Conservation (phyloP, 1,140 invertebrate species). For the Ylistrum balloti region DNA sequence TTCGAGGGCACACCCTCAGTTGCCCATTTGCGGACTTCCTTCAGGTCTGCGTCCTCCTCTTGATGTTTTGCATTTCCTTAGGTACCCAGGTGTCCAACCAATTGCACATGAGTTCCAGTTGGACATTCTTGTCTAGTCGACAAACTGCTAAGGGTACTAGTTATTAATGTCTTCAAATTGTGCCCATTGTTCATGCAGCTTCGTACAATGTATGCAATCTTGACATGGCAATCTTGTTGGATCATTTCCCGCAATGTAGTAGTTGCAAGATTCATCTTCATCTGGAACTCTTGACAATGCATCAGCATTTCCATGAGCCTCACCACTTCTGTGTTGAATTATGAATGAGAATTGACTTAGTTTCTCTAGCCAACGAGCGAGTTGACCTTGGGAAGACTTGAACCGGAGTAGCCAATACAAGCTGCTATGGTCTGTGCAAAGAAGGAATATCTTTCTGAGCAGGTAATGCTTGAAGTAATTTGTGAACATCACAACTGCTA, state of each 20-base stretch:
- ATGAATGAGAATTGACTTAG: not conserved
- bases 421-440: conserved; percentile 43
- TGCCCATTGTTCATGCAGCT: not conserved
- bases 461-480: conserved; percentile 41
- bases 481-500: not conserved
- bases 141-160: too few relatives aligned
- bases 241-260: not conserved
- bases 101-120: too few relatives aligned
- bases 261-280: not conserved
- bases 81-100: too few relatives aligned
- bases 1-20: not conserved
- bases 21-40: not conserved
- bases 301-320: not conserved
- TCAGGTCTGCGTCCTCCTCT: not conserved
- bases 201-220: not conserved
- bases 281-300: not conserved
- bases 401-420: conserved; percentile 2
- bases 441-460: not conserved
- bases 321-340: not conserved
- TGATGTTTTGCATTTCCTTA: too few relatives aligned
- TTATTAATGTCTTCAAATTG: not conserved
- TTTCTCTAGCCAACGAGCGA: conserved; percentile 45
- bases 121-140: too few relatives aligned
- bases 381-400: conserved; percentile 49
- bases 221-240: too few relatives aligned